phyloP scores from a whole-genome alignment of 2,797 vertebrate species.

The Pangasius macronema region DNA sequence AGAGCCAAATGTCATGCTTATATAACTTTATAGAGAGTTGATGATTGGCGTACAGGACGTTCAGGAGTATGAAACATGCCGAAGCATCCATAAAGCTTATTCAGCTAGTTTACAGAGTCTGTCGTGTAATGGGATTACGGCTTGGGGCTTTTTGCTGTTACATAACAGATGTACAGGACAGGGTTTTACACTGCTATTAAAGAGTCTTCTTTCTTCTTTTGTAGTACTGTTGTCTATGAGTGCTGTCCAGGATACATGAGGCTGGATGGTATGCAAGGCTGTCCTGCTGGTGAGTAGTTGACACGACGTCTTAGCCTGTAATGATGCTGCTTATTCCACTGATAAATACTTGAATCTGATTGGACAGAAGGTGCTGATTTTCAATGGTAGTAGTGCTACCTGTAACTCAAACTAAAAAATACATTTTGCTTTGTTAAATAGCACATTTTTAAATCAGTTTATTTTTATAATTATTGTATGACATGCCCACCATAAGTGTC shows the following conservation, averaged over 20 bases:
- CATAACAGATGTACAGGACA: neutral
- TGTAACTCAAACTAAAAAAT: neutral
- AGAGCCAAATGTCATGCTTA: conserved; percentile 61
- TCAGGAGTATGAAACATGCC: conserved; percentile 1
- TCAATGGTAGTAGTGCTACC: neutral
- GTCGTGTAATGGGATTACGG: neutral
- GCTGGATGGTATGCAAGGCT: conserved; percentile 85
- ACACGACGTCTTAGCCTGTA: neutral
- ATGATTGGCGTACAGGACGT: conserved; percentile 60
- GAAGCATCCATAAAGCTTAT: conserved; percentile 49
- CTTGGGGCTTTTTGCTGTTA: neutral
- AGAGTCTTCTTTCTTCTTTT: conserved; percentile 13
- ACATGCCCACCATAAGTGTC: too few species aligned
- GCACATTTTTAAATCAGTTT: too few species aligned
- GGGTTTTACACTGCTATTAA: neutral
- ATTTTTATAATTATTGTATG: too few species aligned
- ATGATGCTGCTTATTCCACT: neutral
- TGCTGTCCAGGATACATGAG: conserved; percentile 97
- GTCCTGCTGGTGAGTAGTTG: conserved; percentile 88
- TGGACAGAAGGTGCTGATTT: neutral
- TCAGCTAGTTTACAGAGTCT: conserved; percentile 35
- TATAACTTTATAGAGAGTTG: conserved; percentile 58
- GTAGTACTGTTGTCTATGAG: conserved; percentile 90
- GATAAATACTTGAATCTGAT: neutral
- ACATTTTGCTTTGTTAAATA: too few species aligned